Conservation (phyloP, 1,140 invertebrate genomes). For the Theocolax elegans region DNA sequence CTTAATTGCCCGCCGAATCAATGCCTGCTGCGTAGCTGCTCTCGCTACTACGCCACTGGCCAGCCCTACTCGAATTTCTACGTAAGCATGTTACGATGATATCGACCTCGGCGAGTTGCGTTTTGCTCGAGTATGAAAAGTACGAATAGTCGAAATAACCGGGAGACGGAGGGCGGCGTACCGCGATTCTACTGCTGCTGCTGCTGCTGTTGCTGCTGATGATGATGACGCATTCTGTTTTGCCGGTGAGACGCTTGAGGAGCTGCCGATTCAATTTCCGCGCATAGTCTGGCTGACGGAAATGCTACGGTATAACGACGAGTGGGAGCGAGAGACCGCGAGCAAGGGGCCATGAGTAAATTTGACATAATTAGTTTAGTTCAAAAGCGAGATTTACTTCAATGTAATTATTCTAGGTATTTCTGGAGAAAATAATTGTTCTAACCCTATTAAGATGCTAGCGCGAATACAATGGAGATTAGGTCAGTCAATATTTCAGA, state of each 20-base stretch:
- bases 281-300: conserved; percentile 2
- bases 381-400: neutral
- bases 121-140: neutral
- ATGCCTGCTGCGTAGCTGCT: conserved; percentile 50
- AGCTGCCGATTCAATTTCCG: conserved; percentile 25
- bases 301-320: neutral
- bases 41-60: conserved; percentile 1
- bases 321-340: neutral
- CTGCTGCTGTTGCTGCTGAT: too few relatives aligned
- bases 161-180: neutral
- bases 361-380: conserved; percentile 26
- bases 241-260: conserved; percentile 1
- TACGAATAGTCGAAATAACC: neutral
- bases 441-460: neutral
- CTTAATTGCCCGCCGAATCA: conserved; percentile 63
- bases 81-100: conserved; percentile 18
- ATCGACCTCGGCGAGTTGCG: neutral
- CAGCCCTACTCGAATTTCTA: conserved; percentile 39
- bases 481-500: too few relatives aligned
- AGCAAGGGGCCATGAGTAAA: neutral
- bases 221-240: conserved; percentile 14
- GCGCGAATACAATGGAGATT: too few relatives aligned
- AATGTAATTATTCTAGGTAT: conserved; percentile 5
- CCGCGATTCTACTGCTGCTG: too few relatives aligned
- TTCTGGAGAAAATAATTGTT: neutral